These are phyloP conservation scores for Oncorhynchus mykiss DNA, from an alignment of 2,113 vertebrate genomes.

Conservation along the genomic window DNA sequence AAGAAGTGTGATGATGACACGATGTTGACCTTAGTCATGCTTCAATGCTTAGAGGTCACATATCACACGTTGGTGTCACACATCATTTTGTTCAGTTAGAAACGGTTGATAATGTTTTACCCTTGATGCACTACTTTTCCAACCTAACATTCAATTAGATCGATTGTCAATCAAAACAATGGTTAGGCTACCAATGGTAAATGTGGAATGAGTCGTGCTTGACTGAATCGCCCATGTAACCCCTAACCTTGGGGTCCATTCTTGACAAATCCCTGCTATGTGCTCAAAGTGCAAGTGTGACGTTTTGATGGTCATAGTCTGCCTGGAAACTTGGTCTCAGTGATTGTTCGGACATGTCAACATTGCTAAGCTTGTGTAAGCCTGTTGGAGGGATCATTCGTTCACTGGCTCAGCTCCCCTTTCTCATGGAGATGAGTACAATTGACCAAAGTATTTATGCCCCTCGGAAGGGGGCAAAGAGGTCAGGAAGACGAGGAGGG, in stretches of 20 bases:
- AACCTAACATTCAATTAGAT: too few species aligned
- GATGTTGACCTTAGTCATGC: too few species aligned
- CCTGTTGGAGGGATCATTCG: slow-evolving; percentile 40
- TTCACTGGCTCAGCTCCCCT: slow-evolving; percentile 30
- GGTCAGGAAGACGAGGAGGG: not conserved
- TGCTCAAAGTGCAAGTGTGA: not conserved
- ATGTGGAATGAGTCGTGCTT: too few species aligned
- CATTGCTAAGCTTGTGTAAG: slow-evolving; percentile 45
- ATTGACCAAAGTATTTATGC: slow-evolving; percentile 13
- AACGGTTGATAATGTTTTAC: too few species aligned
- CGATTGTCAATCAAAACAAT: too few species aligned
- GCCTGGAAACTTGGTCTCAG: slow-evolving; percentile 32
- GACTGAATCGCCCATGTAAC: too few species aligned
- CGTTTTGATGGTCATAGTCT: slow-evolving; percentile 22
- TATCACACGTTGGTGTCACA: too few species aligned
- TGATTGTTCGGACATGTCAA: slow-evolving; percentile 36
- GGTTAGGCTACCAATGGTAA: too few species aligned
- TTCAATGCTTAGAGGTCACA: too few species aligned
- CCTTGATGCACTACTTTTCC: too few species aligned
- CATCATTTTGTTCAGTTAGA: too few species aligned
- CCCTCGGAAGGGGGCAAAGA: not conserved
- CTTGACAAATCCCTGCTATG: not conserved
- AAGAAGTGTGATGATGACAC: too few species aligned
- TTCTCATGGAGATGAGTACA: slow-evolving; percentile 24
- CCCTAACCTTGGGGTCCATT: not conserved